phyloP scores from a whole-genome alignment of 2,888 invertebrate species.

The Dynastes tityus region DNA sequence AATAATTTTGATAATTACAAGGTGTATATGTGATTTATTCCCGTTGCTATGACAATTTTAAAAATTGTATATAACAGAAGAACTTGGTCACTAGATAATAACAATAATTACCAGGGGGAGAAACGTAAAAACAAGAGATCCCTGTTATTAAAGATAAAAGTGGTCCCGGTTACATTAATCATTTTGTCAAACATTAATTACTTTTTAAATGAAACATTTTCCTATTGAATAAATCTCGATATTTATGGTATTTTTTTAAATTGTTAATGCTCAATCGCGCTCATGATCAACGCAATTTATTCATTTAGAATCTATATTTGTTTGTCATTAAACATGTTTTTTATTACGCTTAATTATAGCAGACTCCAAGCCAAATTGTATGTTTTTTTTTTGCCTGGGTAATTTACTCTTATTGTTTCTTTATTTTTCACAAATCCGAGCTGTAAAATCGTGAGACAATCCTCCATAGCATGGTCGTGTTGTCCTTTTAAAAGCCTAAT shows the following conservation, averaged over 20 bases:
- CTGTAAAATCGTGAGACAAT: slow-evolving; percentile 44
- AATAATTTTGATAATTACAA: slow-evolving; percentile 20
- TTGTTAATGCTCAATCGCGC: slow-evolving; percentile 6
- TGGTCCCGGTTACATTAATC: slow-evolving; percentile 67
- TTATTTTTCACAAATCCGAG: slow-evolving; percentile 31
- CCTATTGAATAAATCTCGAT: too few species aligned
- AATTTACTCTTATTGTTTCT: background rate
- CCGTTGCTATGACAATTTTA: slow-evolving; percentile 16
- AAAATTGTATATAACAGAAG: background rate
- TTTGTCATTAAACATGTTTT: slow-evolving; percentile 25
- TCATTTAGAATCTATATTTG: slow-evolving; percentile 23
- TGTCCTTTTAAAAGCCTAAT: slow-evolving; percentile 66
- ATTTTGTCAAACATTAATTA: slow-evolving; percentile 70
- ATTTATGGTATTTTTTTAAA: background rate
- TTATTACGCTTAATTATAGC: slow-evolving; percentile 39
- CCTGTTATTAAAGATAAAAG: slow-evolving; percentile 65
- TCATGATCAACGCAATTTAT: slow-evolving; percentile 22
- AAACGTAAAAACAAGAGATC: slow-evolving; percentile 63
- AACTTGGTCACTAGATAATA: slow-evolving; percentile 60
- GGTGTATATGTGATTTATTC: slow-evolving; percentile 3
- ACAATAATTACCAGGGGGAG: slow-evolving; percentile 63
- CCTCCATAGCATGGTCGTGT: slow-evolving; percentile 36
- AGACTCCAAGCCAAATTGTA: background rate
- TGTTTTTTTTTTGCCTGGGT: slow-evolving; percentile 7
- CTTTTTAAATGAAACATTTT: slow-evolving; percentile 56